A percentile compares a stretch with the other conserved stretches of the same genome.
Evolutionary conservation across 2,113 vertebrate species (phyloP).

Genomic region (Petrocephalus zakoni): DNA sequence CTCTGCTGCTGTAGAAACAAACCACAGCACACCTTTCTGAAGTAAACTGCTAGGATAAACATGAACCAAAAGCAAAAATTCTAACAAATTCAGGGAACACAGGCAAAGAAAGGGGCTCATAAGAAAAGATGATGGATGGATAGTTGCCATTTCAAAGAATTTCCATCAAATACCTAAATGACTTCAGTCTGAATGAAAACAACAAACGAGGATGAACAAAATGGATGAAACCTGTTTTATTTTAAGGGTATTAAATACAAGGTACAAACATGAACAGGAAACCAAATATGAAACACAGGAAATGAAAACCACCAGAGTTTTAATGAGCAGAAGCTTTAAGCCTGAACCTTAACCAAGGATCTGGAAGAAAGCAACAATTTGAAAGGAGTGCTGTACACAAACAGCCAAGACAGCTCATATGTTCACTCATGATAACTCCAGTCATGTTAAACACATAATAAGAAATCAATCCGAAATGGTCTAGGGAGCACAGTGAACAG

Average conservation of each 20-base stretch:
- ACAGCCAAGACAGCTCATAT: not conserved
- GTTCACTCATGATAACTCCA: not conserved
- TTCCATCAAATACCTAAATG: not conserved
- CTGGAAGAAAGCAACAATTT: not conserved
- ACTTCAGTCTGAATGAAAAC: not conserved
- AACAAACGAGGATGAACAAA: not conserved
- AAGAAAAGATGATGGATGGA: not conserved
- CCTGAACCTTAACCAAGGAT: not conserved
- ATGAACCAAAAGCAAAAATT: not conserved
- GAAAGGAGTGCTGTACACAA: not conserved
- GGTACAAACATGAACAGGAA: slow-evolving; percentile 11
- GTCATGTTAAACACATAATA: not conserved
- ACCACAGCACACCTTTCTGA: not conserved
- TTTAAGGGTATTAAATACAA: not conserved
- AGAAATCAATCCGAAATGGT: not conserved
- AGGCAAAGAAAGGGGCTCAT: not conserved
- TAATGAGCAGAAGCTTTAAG: slow-evolving; percentile 1
- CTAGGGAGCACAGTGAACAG: not conserved
- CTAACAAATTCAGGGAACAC: not conserved
- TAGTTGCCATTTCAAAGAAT: not conserved
- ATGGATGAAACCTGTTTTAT: not conserved
- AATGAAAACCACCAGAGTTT: slow-evolving; percentile 14
- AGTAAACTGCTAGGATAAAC: not conserved
- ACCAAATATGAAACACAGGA: not conserved
- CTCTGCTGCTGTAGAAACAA: not conserved